Percentiles rank a stretch among this genome's conserved stretches.
phyloP scores from a whole-genome alignment of 1,140 invertebrate genomes.

The Drosophila elegans region DNA sequence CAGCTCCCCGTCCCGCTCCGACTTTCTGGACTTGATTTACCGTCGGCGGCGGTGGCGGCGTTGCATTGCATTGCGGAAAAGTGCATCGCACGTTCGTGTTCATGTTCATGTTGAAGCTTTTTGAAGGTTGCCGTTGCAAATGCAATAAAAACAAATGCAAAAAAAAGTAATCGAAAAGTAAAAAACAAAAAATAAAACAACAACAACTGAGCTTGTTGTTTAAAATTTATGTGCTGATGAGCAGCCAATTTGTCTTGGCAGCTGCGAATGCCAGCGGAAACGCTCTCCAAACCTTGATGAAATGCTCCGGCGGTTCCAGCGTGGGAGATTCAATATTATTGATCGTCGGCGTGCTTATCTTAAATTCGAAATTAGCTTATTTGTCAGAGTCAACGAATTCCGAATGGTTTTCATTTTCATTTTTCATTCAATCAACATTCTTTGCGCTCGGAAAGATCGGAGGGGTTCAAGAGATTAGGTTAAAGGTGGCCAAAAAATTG shows the following conservation, averaged over 20 bases:
- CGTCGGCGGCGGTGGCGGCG: conserved; percentile 30
- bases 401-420: conserved; percentile 25
- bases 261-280: conserved; percentile 59
- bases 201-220: conserved; percentile 45
- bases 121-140: conserved; percentile 69
- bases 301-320: conserved; percentile 15
- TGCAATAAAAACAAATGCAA: conserved; percentile 47
- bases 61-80: conserved; percentile 70
- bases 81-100: conserved; percentile 74
- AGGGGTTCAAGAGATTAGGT: neutral
- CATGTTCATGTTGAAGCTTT: conserved; percentile 49
- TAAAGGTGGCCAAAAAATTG: neutral
- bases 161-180: conserved; percentile 14
- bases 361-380: conserved; percentile 48
- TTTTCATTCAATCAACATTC: conserved; percentile 27
- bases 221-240: conserved; percentile 59
- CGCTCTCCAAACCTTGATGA: conserved; percentile 57
- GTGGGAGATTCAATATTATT: conserved; percentile 37
- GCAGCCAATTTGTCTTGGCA: conserved; percentile 70
- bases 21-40: conserved; percentile 39
- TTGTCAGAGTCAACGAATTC: conserved; percentile 37
- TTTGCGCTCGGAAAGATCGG: neutral
- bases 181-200: conserved; percentile 5
- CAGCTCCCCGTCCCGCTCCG: conserved; percentile 7
- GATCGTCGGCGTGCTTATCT: conserved; percentile 41